Conservation (phyloP, 2,113 vertebrate species). For the Microcebus ravelobensis region DNA sequence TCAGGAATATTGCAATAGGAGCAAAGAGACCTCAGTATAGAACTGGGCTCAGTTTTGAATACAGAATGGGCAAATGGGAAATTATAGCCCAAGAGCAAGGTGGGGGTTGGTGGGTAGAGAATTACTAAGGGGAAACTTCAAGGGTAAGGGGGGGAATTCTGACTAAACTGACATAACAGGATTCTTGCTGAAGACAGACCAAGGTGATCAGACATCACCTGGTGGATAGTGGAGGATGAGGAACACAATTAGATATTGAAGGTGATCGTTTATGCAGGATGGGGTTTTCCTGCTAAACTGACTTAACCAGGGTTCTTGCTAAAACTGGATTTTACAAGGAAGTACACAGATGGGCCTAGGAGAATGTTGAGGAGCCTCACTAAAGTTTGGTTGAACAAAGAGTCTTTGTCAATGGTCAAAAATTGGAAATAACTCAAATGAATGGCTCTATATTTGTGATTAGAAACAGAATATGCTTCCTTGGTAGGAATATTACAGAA, state of each 20-base stretch:
- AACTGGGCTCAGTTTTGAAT: neutral
- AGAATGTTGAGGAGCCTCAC: neutral
- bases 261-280: neutral
- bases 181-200: neutral
- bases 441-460: neutral
- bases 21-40: neutral
- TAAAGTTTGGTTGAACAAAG: neutral
- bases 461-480: neutral
- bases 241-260: neutral
- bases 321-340: neutral
- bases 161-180: neutral
- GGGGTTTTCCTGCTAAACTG: neutral
- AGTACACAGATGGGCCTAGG: neutral
- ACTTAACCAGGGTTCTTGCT: neutral
- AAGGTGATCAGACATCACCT: neutral
- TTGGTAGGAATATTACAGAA: neutral
- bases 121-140: neutral
- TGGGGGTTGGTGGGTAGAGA: neutral
- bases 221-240: neutral
- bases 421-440: neutral
- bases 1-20: neutral
- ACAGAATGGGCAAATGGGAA: neutral
- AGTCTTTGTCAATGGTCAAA: neutral
- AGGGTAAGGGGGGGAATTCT: neutral
- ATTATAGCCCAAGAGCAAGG: neutral